Percentiles rank a stretch among this genome's conserved stretches.
phyloP scores from a whole-genome alignment of 2,888 invertebrate species.

The Drosophila mimetica region DNA sequence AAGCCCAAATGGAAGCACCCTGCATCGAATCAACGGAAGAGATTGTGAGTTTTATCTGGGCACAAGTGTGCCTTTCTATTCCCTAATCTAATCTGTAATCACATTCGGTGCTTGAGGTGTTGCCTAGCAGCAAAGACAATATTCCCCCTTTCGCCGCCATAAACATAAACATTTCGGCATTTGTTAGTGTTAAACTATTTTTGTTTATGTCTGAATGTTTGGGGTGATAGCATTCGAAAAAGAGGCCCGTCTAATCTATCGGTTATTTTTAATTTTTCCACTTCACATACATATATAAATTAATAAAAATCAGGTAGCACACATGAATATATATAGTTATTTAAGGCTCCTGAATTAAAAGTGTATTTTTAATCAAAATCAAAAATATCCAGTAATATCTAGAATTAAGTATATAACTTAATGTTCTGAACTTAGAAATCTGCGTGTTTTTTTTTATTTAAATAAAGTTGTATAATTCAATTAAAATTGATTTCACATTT shows the following conservation, averaged over 20 bases:
- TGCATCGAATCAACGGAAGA: constrained; percentile 48
- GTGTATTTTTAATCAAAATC: not conserved
- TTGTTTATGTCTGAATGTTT: constrained; percentile 17
- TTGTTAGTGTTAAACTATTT: constrained; percentile 37
- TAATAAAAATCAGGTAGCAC: not conserved
- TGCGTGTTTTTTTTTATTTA: too few relatives aligned
- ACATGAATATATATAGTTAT: not conserved
- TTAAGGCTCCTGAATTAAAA: not conserved
- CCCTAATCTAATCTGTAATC: constrained; percentile 49
- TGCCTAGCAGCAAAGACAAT: constrained; percentile 41
- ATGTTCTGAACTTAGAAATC: not conserved
- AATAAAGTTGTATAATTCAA: too few relatives aligned
- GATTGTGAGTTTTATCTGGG: constrained; percentile 55
- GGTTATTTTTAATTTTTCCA: constrained; percentile 1
- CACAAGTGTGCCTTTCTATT: constrained; percentile 9
- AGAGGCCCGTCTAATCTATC: constrained; percentile 16
- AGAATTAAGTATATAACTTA: not conserved
- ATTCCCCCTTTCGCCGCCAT: constrained; percentile 9
- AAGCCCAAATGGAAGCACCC: constrained; percentile 5
- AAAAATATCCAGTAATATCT: constrained; percentile 1
- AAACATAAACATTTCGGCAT: constrained; percentile 20
- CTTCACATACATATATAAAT: not conserved
- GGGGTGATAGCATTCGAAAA: constrained; percentile 20
- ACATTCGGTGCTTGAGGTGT: constrained; percentile 26
- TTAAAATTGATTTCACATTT: too few relatives aligned